phyloP scores from a whole-genome alignment of 1,140 invertebrate species.

The Acyrthosiphon pisum region DNA sequence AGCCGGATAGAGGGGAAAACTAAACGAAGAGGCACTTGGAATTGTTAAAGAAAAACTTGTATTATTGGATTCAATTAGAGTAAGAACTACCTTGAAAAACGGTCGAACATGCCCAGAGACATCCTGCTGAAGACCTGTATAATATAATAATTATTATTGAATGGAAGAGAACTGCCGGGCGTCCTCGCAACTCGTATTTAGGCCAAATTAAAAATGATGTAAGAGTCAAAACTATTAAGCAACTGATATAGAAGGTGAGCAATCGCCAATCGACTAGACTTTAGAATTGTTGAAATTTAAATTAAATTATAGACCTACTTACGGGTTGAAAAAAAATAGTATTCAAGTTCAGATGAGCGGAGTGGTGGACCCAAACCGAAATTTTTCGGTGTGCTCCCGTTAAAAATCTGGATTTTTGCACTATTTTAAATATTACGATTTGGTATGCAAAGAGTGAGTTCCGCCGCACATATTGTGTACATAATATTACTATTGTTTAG shows the following conservation, averaged over 20 bases:
- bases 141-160: not conserved
- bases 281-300: not conserved
- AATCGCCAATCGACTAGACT: not conserved
- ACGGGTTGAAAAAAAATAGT: not conserved
- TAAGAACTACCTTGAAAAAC: not conserved
- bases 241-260: not conserved
- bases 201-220: not conserved
- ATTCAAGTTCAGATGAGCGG: not conserved
- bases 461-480: too few species aligned
- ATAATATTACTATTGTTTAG: too few species aligned
- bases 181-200: not conserved
- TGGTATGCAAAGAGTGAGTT: too few species aligned
- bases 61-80: not conserved
- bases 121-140: not conserved
- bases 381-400: not conserved
- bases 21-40: not conserved
- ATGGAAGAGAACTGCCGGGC: not conserved
- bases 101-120: not conserved
- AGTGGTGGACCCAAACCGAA: not conserved
- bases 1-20: not conserved
- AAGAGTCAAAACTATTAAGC: not conserved
- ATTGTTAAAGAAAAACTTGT: not conserved
- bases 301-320: not conserved
- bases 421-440: not conserved
- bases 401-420: not conserved